phyloP scores from a whole-genome alignment of 2,113 vertebrate species.

The Pluvianellus socialis region DNA sequence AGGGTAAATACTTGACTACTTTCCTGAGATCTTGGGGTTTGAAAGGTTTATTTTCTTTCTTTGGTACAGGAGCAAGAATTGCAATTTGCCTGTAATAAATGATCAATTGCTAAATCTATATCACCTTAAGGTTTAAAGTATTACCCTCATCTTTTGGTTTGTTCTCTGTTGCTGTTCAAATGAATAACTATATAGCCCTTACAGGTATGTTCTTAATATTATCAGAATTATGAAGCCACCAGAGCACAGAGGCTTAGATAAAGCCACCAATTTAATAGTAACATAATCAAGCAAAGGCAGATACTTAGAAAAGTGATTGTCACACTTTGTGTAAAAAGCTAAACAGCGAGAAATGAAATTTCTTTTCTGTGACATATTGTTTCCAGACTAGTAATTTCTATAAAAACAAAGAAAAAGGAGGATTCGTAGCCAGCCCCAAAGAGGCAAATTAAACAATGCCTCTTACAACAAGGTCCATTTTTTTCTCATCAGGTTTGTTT shows the following conservation, averaged over 20 bases:
- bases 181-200: not conserved
- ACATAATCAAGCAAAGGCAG: conserved; percentile 14
- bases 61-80: not conserved
- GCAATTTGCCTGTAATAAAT: not conserved
- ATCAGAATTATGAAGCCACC: not conserved
- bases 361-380: not conserved
- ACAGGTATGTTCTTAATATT: not conserved
- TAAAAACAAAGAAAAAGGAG: not conserved
- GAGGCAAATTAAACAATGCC: conserved; percentile 57
- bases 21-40: not conserved
- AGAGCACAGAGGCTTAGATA: not conserved
- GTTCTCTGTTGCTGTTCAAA: not conserved
- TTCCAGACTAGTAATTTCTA: conserved; percentile 33
- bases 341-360: not conserved
- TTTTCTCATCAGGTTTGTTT: not conserved
- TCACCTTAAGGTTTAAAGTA: not conserved
- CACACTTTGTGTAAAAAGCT: conserved; percentile 5
- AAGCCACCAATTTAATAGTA: not conserved
- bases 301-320: not conserved
- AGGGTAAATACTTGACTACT: not conserved
- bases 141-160: not conserved
- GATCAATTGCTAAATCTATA: not conserved
- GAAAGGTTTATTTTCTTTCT: not conserved
- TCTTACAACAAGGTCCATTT: not conserved
- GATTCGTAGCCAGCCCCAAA: conserved; percentile 35